phyloP scores from a whole-genome alignment of 2,888 invertebrate genomes.

The Drosophila testacea region DNA sequence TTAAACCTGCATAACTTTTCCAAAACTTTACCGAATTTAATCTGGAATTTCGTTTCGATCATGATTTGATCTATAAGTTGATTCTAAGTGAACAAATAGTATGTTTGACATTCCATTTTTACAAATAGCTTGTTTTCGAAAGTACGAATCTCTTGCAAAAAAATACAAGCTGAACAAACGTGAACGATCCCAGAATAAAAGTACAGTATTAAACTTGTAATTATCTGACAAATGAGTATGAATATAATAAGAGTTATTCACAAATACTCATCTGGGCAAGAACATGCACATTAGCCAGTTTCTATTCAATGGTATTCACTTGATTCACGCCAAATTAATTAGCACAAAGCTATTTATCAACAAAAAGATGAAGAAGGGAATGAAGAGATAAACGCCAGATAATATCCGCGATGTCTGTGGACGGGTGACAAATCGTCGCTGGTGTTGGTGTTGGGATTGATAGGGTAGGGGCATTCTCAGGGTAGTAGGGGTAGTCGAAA shows the following conservation, averaged over 20 bases:
- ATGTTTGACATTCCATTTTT: too few relatives aligned
- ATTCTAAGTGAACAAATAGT: too few relatives aligned
- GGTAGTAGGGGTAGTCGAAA: background rate
- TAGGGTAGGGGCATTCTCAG: background rate
- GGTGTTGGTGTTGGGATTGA: slow-evolving; percentile 1
- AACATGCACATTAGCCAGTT: background rate
- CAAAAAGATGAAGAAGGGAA: slow-evolving; percentile 26
- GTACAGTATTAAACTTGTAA: background rate
- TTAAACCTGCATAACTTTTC: too few relatives aligned
- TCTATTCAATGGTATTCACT: slow-evolving; percentile 38
- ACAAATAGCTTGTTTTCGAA: too few relatives aligned
- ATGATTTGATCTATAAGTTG: too few relatives aligned
- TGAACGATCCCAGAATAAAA: too few relatives aligned
- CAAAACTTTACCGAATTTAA: too few relatives aligned
- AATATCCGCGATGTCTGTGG: slow-evolving; percentile 55
- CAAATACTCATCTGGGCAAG: background rate
- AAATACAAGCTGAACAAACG: too few relatives aligned
- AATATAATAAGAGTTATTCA: slow-evolving; percentile 2
- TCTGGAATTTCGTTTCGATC: too few relatives aligned
- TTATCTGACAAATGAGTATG: background rate
- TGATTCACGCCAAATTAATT: slow-evolving; percentile 74
- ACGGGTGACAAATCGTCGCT: slow-evolving; percentile 48
- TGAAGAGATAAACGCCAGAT: slow-evolving; percentile 66
- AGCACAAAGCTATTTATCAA: slow-evolving; percentile 72
- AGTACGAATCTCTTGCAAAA: too few relatives aligned